Base-by-base conservation (phyloP, 2,888 invertebrate species). In the Drosophila parthenogenetica region DNA sequence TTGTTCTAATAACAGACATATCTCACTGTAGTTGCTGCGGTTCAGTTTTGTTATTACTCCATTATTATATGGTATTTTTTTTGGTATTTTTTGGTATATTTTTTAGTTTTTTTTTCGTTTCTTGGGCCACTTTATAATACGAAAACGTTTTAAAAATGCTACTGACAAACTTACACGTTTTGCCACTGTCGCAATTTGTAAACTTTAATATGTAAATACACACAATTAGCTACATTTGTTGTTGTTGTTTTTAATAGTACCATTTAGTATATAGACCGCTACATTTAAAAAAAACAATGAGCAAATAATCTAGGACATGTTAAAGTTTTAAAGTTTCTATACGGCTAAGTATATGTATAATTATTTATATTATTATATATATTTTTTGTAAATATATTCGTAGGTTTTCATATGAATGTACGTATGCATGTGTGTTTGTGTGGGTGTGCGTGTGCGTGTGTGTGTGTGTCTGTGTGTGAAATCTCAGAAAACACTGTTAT, bases 141-240 rank as follows among this genome's bases (percentile, higher is more conserved):
- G 57, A 77, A 86, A 81, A 79, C 69, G 73, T 63, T 79, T 81
- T 67, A 53, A 83, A 81, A 86, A 86, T 77, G 73, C 86, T 86
- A 79, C 65, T 63, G 64, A 68, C 66, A 68, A 60, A 65, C 46
- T n/a, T 61, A 67, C 35, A 60, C 40, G 13, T 35, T 69, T 60
- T 62, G 40, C 17, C 25, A 51, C 51, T 43, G 22, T 39, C 54
- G 37, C 54, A 58, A 48, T 81, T 29, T 86, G 85, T 88, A 83
- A 88, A 86, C 85, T 86, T 79, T 79, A 88, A 86, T 86, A 86
- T 86, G 85, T 88, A 88, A 88, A 86, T 86, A 86, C 81, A 88
- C 87, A 79, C 81, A 81, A 81, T 77, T 72, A 77, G 60, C 87
- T 75, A 77, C 50, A 55, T 62, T 54, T 59, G 54, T 51, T 49